Conservation (phyloP, 2,113 vertebrate genomes). For the Anseranas semipalmata region DNA sequence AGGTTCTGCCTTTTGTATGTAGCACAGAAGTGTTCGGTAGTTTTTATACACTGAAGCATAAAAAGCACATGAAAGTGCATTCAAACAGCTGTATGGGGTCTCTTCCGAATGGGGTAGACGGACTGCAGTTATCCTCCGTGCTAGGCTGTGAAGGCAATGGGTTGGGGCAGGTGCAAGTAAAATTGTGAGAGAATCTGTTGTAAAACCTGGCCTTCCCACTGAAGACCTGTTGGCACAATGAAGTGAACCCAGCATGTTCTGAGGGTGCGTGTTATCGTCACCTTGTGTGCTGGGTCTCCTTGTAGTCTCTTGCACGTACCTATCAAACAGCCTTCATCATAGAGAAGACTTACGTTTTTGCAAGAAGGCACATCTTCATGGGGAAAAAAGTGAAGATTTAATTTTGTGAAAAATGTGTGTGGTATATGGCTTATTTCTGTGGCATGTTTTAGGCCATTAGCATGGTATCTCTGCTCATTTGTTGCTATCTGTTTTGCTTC, state of each 20-base stretch:
- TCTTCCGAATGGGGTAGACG: rapidly evolving
- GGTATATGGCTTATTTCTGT: not conserved
- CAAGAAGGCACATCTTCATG: not conserved
- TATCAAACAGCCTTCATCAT: not conserved
- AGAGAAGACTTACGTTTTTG: not conserved
- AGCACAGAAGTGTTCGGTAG: not conserved
- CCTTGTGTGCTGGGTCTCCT: not conserved
- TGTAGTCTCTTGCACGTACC: no score
- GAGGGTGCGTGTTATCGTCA: not conserved
- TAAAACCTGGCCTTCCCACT: not conserved
- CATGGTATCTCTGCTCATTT: not conserved
- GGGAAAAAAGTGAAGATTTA: not conserved
- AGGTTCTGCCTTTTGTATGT: not conserved
- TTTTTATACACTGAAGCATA: not conserved
- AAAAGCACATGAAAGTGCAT: not conserved
- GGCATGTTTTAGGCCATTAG: rapidly evolving
- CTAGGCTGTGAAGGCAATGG: not conserved
- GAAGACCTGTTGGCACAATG: not conserved
- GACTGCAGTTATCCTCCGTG: not conserved
- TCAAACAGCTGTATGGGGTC: not conserved
- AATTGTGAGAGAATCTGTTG: not conserved
- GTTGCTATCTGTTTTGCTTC: not conserved
- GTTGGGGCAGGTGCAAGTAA: not conserved
- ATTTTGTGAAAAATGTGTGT: not conserved
- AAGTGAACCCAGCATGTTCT: not conserved